Evolutionary conservation across 1,140 invertebrate genomes (phyloP).

Genomic region (Zaprionus inermis): DNA sequence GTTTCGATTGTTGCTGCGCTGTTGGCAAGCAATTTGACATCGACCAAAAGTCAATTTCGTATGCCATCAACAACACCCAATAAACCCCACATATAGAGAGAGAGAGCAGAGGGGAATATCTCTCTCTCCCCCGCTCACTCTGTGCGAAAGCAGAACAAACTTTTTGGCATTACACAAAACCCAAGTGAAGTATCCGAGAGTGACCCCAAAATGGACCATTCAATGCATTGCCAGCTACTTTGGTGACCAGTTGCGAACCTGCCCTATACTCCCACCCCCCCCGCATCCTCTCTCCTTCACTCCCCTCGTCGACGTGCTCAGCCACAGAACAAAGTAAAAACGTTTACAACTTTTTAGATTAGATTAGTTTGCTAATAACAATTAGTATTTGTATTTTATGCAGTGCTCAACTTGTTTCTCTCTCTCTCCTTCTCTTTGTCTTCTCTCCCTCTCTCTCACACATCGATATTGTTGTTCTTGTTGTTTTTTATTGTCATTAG

Average conservation of each 20-base stretch:
- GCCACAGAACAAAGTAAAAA: conserved; percentile 77
- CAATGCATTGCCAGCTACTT: conserved; percentile 70
- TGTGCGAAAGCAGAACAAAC: conserved; percentile 31
- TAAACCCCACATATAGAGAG: conserved; percentile 58
- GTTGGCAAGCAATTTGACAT: conserved; percentile 63
- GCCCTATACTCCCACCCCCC: not conserved
- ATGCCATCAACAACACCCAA: conserved; percentile 76
- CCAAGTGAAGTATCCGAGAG: conserved; percentile 54
- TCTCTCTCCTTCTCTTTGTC: conserved; percentile 6
- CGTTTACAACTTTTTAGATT: conserved; percentile 84
- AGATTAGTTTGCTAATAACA: conserved; percentile 84
- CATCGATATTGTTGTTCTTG: conserved; percentile 40
- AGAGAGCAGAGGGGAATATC: not conserved
- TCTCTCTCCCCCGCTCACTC: not conserved
- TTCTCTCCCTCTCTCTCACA: conserved; percentile 10
- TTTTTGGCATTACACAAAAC: conserved; percentile 64
- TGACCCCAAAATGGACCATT: conserved; percentile 76
- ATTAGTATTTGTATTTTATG: conserved; percentile 84
- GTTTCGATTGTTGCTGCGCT: conserved; percentile 29
- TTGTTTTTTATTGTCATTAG: conserved; percentile 78
- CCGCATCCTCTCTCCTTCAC: not conserved
- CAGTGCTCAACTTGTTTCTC: conserved; percentile 56
- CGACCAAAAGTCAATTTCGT: conserved; percentile 79
- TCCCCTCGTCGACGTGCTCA: conserved; percentile 33
- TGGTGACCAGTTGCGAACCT: not conserved